phyloP scores from a whole-genome alignment of 35 echinoderm and acorn worm genomes.

The Apostichopus californicus region DNA sequence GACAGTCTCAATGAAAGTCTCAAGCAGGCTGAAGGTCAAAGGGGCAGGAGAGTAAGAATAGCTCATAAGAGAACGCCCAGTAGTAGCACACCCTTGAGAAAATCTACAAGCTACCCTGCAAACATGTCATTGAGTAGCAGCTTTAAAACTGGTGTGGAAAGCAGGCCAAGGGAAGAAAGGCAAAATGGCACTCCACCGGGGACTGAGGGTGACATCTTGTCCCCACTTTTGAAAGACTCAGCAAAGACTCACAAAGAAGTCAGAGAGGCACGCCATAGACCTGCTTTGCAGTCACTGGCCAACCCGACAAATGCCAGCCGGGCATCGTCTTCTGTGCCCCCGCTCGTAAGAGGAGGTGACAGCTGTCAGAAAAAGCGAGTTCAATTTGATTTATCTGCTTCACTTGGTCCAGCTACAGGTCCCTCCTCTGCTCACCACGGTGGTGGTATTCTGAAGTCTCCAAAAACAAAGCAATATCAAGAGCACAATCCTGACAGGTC shows the following conservation, averaged over 20 bases:
- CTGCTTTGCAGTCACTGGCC: neutral
- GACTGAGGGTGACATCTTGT: neutral
- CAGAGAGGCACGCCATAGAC: neutral
- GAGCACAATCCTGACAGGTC: neutral
- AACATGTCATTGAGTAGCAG: neutral
- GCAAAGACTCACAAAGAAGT: neutral
- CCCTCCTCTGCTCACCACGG: neutral
- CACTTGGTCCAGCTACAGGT: neutral
- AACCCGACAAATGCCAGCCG: neutral
- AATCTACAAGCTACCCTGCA: neutral
- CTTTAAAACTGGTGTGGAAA: neutral
- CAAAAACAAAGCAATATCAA: neutral
- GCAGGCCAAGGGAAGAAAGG: neutral
- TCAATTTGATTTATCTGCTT: neutral
- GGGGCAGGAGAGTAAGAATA: neutral
- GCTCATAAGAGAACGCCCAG: neutral
- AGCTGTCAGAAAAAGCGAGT: neutral
- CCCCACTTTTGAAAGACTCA: neutral
- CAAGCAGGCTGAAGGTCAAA: constrained; percentile 4
- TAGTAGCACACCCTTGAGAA: neutral
- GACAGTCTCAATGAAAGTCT: neutral
- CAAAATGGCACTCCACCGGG: neutral
- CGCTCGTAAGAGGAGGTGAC: neutral
- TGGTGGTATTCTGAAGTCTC: neutral
- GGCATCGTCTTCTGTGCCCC: neutral